A percentile compares a stretch with the other conserved stretches of the same genome.
phyloP scores from a whole-genome alignment of 2,797 vertebrate species.

The Esox lucius region DNA sequence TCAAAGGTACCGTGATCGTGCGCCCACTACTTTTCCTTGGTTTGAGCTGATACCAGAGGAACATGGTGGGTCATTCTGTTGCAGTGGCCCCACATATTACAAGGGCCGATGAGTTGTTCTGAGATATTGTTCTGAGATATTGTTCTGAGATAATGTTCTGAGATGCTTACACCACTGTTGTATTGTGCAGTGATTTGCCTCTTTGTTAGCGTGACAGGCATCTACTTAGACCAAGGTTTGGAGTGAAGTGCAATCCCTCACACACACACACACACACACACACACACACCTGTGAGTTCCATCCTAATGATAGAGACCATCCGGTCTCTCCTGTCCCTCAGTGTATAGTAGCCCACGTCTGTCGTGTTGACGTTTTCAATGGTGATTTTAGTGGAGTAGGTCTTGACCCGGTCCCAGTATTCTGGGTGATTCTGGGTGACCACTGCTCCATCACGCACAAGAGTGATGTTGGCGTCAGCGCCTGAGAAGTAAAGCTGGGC shows the following conservation, averaged over 20 bases:
- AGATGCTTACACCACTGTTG: too few species aligned
- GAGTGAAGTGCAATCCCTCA: neutral
- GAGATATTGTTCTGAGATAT: too few species aligned
- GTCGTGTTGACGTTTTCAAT: slow-evolving; percentile 56
- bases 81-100: too few species aligned
- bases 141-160: too few species aligned
- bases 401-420: slow-evolving; percentile 54
- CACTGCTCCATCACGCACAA: slow-evolving; percentile 52
- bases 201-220: neutral
- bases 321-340: slow-evolving; percentile 40
- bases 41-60: too few species aligned
- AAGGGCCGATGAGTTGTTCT: too few species aligned
- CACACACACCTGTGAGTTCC: slow-evolving; percentile 60
- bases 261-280: slow-evolving; percentile 6
- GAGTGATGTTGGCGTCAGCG: slow-evolving; percentile 16
- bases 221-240: neutral
- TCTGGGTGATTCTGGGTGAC: slow-evolving; percentile 38
- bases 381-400: slow-evolving; percentile 32
- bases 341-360: slow-evolving; percentile 62
- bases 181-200: too few species aligned
- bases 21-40: too few species aligned
- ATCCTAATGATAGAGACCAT: slow-evolving; percentile 57
- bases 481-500: slow-evolving; percentile 43
- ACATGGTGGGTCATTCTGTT: too few species aligned
- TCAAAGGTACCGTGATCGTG: too few species aligned